These are phyloP conservation scores for Colletes latitarsis DNA, from an alignment of 1,140 invertebrate genomes.

Conservation along the genomic window DNA sequence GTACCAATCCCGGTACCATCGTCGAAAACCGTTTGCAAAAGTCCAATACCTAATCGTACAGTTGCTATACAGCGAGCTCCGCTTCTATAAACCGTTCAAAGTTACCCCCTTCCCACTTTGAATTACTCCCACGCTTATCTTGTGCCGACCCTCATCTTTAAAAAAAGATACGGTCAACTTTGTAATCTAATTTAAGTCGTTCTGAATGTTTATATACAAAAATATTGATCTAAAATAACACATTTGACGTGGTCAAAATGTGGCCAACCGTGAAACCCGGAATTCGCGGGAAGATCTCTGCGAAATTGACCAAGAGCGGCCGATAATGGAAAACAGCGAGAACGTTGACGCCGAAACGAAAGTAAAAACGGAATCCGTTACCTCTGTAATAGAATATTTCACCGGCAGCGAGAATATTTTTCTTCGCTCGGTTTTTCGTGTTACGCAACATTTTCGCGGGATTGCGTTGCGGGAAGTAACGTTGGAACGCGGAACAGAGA, in stretches of 20 bases:
- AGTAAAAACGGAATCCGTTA: constrained; percentile 10
- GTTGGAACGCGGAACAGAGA: not conserved
- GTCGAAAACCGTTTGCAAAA: constrained; percentile 58
- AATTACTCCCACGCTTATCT: no score
- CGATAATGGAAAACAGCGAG: not conserved
- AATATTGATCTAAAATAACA: no score
- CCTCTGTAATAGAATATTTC: constrained; percentile 26
- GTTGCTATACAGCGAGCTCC: no score
- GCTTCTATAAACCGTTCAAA: no score
- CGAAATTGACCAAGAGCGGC: not conserved
- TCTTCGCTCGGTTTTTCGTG: constrained; percentile 13
- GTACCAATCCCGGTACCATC: constrained; percentile 64
- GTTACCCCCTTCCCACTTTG: no score
- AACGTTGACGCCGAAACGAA: constrained; percentile 15
- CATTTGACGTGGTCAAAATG: no score
- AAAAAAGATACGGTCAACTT: no score
- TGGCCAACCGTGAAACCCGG: no score
- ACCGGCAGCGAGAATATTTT: constrained; percentile 2
- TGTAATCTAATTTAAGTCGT: no score
- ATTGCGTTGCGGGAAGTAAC: constrained; percentile 6
- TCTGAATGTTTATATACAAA: no score
- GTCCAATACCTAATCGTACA: constrained; percentile 5
- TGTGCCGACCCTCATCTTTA: no score
- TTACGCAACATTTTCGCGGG: not conserved
- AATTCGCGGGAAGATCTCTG: no score